Evolutionary conservation across 2,797 vertebrate species (phyloP), one percentile per base, ranked within the genome.

Genomic region (Brachyrhaphis roseni): DNA sequence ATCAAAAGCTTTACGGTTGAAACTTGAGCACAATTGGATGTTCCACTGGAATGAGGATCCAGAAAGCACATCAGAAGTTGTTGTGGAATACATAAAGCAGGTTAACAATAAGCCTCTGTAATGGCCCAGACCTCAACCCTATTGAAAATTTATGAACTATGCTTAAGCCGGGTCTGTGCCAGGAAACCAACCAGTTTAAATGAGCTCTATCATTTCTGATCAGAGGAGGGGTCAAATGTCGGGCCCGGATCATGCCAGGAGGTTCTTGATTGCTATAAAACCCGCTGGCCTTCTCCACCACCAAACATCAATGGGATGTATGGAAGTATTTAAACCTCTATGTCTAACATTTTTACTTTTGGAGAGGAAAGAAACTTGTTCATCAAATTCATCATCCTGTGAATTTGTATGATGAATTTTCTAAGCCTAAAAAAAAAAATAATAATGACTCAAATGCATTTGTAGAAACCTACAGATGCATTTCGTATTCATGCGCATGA

Each of bases 71-170:
- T 36, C 31, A 64, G 31, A 64, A 34, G 16, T 34, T 34, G 57
- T 18, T 34, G 31, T 34, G 28, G 28, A 62, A 62, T 31, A 62
- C 57, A 62, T 34, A 62, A 34, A 34, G 28, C 15, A 8, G 28
- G 57, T 31, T 16, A 2, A 62, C 57, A 62, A 62, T 16, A 8
- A 62, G 28, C 57, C 57, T 62, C 57, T 62, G 57, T 31, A 59
- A 34, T 62, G 57, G 57, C 57, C 57, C 57, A 31, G 57, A 62
- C 28, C 57, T 62, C 57, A 31, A 62, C 57, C 57, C 57, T 62
- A 62, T 34, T 62, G 57, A 62, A 62, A 34, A 62, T 62, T 31
- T 62, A 62, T 62, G 57, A 62, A 34, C 57, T 62, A 62, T 62
- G 57, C 28, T 62, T 62, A 34, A 34, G 28, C 57, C 15, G 1